Evolutionary conservation across 1,140 invertebrate species (phyloP).

Genomic region (Drosophila kepulauana): DNA sequence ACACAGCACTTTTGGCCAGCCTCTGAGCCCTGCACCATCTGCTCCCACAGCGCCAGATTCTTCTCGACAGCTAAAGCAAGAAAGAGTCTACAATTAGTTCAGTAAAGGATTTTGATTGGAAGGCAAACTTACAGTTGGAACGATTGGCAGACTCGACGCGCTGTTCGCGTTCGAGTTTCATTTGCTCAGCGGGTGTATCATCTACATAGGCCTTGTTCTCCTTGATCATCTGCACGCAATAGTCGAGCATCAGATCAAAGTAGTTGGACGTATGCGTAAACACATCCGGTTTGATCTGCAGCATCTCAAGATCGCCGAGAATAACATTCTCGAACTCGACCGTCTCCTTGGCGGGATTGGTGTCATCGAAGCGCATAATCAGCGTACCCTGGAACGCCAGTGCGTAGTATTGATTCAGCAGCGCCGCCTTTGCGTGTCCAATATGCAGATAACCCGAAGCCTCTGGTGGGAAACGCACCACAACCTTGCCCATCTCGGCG

Average conservation of each 20-base stretch:
- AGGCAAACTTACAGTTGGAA: conserved; percentile 90
- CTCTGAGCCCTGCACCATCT: conserved; percentile 96
- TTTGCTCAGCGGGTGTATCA: conserved; percentile 96
- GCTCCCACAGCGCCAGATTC: conserved; percentile 96
- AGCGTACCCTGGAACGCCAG: conserved; percentile 96
- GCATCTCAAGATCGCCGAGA: conserved; percentile 95
- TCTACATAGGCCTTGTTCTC: conserved; percentile 98
- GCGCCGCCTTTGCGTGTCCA: conserved; percentile 99
- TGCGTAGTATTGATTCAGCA: conserved; percentile 99
- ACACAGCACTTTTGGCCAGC: conserved; percentile 95
- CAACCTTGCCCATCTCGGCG: conserved; percentile 98
- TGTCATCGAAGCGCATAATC: conserved; percentile 99
- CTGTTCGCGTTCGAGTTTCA: conserved; percentile 98
- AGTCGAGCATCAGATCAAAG: conserved; percentile 95
- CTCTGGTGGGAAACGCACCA: conserved; percentile 98
- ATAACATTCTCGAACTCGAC: conserved; percentile 99
- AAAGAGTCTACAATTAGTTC: neutral
- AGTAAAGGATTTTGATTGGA: neutral
- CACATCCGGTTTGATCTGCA: conserved; percentile 96
- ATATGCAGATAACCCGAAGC: conserved; percentile 99
- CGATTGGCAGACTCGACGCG: conserved; percentile 94
- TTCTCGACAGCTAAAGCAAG: conserved; percentile 90
- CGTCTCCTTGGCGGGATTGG: conserved; percentile 99
- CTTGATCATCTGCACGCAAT: conserved; percentile 95
- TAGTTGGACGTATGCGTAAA: conserved; percentile 99